These are phyloP conservation scores for Peromyscus melanophrys DNA, from an alignment of 2,797 vertebrate genomes.

Conservation along the genomic window DNA sequence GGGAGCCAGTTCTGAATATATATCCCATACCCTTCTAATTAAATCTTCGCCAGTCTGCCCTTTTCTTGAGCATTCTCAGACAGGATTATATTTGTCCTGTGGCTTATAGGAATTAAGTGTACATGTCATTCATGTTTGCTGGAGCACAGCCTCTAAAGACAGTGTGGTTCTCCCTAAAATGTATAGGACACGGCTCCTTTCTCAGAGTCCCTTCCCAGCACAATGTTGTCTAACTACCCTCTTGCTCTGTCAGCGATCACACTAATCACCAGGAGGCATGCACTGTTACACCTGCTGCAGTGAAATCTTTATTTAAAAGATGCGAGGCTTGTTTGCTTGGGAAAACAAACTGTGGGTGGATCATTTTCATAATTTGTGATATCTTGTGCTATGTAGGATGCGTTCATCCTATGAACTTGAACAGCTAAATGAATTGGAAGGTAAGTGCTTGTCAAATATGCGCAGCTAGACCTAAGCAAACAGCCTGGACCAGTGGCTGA, in stretches of 20 bases:
- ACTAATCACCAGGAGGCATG: background rate
- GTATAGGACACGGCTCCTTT: background rate
- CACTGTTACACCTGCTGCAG: background rate
- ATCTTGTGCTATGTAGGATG: background rate
- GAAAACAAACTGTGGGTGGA: constrained; percentile 53
- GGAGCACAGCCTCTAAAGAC: background rate
- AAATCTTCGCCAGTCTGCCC: background rate
- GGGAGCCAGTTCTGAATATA: background rate
- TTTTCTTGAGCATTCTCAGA: background rate
- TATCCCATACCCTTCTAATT: background rate
- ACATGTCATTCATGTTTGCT: background rate
- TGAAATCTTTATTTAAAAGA: background rate
- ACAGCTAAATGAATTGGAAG: constrained; percentile 42
- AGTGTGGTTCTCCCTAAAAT: background rate
- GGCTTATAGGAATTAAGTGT: background rate
- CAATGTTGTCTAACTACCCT: background rate
- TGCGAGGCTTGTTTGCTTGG: background rate
- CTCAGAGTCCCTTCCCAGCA: background rate
- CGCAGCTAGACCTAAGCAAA: constrained; percentile 19
- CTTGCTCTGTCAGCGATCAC: background rate
- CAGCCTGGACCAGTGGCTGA: constrained; percentile 28
- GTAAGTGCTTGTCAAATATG: constrained; percentile 23
- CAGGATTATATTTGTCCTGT: constrained; percentile 30
- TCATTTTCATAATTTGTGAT: constrained; percentile 3
- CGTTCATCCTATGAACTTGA: background rate